Evolutionary conservation across 2,888 invertebrate genomes (phyloP), one percentile per base, ranked within the genome.

Genomic region (Callinectes sapidus): DNA sequence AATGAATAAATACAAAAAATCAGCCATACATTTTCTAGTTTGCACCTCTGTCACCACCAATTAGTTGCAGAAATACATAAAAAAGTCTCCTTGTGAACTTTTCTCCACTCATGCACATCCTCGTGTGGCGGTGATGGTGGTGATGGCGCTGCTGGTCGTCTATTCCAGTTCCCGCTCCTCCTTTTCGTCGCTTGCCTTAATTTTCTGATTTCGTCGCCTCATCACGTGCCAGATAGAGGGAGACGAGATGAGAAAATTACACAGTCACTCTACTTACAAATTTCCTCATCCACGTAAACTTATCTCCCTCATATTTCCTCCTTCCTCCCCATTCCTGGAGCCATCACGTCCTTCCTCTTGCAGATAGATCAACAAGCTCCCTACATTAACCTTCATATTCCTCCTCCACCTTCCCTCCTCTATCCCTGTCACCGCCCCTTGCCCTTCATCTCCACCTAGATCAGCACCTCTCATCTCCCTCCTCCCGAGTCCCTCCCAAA

Each of bases 181-280:
- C 71, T n/a, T 81, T 14, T 35, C 28, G 35, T 32, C 81, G 2
- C 1, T 35, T 16, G 5, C 16, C 16, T 81, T 81, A 35, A 32
- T 81, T 35, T 35, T 35, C 81, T 35, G 32, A 32, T 81, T 13
- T 35, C 81, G 71, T 71, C n/a, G 71, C 81, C 81, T 81, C 81
- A 71, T 48, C 48, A 39, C 39, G 23, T 2, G 18, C n/a, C n/a
- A 71, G 71, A 71, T 71, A 28, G 71, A 71, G 71, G 71, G n/a
- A 71, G 71, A 28, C 28, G 71, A n/a, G 71, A 71, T 71, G 71
- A 71, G 71, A 71, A 71, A 28, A 71, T 71, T 71, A 71, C 23
- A 18, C 23, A 71, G n/a, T 35, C 16, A 32, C 35, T 81, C 35
- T 32, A 71, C n/a, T n/a, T 71, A 71, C n/a, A 28, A 71, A 71